Base-by-base conservation (phyloP, 2,113 vertebrate genomes). In the Epinephelus fuscoguttatus region DNA sequence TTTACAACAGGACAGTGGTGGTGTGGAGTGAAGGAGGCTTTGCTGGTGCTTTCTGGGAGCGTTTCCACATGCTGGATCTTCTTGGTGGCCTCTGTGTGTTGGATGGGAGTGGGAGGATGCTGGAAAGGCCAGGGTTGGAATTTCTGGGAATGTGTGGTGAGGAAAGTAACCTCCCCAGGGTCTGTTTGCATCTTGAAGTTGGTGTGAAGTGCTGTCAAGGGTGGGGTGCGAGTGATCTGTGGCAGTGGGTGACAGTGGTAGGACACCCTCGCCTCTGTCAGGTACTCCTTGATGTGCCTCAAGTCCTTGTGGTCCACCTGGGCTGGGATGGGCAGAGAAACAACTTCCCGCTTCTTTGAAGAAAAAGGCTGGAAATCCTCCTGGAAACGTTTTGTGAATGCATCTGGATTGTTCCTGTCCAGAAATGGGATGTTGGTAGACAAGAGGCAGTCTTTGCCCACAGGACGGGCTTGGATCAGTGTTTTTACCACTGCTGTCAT, bases 171-270 rank as follows among this genome's bases (percentile, higher is more conserved):
- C 11, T 75, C 4, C 1, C 4, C 4, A 42, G 69, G 63, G 13
- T 69, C 89, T 0, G 42, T 17, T 14, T 80, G 85, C 81, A 89
- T 88, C 60, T 80, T 85, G 57, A 88, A 14, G 23, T 21, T 57
- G 0, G 85, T 86, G 3, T 0, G 0, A 0, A 18, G 60, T 3
- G 2, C 56, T 1, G 12, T 27, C 17, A 64, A 3, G 0, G 9
- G 13, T 2, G 70, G 69, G 12, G n/a, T 60, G 1, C 4, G 25
- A n/a, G 18, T 30, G 21, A 63, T 50, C 17, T 17, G 14, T 0
- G 25, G 63, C 30, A 77, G 2, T 37, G 30, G 49, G n/a, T 50
- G 73, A 30, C 4, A 45, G 2, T 80, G 40, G 75, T 53, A 92
- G 64, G 82, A 80, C 23, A 1, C 7, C 0, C 0, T 57, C 0